Base-by-base conservation (phyloP, 2,113 vertebrate species). In the Oncorhynchus mykiss region DNA sequence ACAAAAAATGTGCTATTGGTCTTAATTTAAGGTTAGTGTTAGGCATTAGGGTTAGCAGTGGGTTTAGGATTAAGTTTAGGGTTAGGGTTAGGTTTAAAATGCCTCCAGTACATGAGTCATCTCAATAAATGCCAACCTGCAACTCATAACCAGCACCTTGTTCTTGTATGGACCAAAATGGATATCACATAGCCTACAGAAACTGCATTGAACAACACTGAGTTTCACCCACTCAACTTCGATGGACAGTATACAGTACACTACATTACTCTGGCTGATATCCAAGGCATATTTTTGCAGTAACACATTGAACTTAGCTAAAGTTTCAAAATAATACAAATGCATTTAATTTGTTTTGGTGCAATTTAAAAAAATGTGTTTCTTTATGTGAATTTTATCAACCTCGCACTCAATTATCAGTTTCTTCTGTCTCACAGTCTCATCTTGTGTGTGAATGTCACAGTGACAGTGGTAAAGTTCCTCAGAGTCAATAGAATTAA, bases 121-220 rank as follows among this genome's bases (percentile, higher is more conserved):
- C 39, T 45, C 9, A 91, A 91, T 90, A 88, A 88, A 79, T 78
- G 79, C 14, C 51, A 54, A 45, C 9, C 16, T 71, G 6, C 90
- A 88, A 88, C 81, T 91, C 90, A 91, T 80, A 84, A 86, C 80
- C 84, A 88, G 87, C 88, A 86, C 83, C 88, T 83, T 78, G 72
- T 83, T 82, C 81, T 79, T 85, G 66, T 77, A 80, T 72, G 82
- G 85, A 82, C 86, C 54, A 83, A 86, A 85, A 86, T 79, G 80
- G 86, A 88, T 87, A 91, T 79, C 83, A 79, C 82, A 86, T 78
- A 45, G 39, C 9, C 39, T 45, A 88, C 84, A 86, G 51, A 85
- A 87, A 34, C 9, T 14, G 82, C 75, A 71, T 71, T 20, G 68
- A 87, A 74, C 80, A 78, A 39, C 45, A 13, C 4, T 16, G 12